Base-by-base conservation (phyloP, 2,797 vertebrate genomes). In the Harpagifer antarcticus region DNA sequence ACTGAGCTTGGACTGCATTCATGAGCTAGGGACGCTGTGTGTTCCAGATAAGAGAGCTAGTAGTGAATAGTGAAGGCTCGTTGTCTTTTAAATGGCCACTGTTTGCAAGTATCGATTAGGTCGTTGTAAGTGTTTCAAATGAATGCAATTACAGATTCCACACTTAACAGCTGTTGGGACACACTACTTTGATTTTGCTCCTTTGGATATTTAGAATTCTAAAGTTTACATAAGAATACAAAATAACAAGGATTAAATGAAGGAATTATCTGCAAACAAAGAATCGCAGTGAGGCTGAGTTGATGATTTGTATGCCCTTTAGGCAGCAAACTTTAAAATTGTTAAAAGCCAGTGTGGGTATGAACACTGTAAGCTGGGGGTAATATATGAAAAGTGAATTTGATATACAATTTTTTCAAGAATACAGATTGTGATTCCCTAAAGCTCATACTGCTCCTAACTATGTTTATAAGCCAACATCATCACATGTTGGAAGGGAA, bases 41-140 rank as follows among this genome's bases (percentile, higher is more conserved):
- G 19, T 63, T 67, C 19, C 19, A 47, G 27, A 48, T 58, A 61
- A 78, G 43, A 65, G 60, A 63, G 73, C 13, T 55, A 7, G 14
- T 5, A 5, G 54, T 42, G 33, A 44, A 59, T 3, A 17, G 15
- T 43, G 12, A 48, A n/a, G 20, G 42, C 20, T 9, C 42, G 0
- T 13, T 1, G 14, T 3, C 13, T 68, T 54, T 68, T 57, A 62
- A 72, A 52, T 6, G n/a, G 23, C 49, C 11, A 14, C 20, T 1
- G 13, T 60, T 63, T 74, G 48, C 31, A 49, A 37, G 17, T 57
- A 53, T 10, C 23, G 56, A 84, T 79, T 37, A 55, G 42, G 31
- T 65, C 68, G 64, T 71, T 68, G 8, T 57, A 76, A 54, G 57
- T 55, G 17, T 69, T 74, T 72, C 71, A 81, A 71, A 70, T 53